Percentiles rank a stretch among this genome's conserved stretches.
Evolutionary conservation across 1,140 invertebrate species (phyloP).

Genomic region (Heliconius nattereri): DNA sequence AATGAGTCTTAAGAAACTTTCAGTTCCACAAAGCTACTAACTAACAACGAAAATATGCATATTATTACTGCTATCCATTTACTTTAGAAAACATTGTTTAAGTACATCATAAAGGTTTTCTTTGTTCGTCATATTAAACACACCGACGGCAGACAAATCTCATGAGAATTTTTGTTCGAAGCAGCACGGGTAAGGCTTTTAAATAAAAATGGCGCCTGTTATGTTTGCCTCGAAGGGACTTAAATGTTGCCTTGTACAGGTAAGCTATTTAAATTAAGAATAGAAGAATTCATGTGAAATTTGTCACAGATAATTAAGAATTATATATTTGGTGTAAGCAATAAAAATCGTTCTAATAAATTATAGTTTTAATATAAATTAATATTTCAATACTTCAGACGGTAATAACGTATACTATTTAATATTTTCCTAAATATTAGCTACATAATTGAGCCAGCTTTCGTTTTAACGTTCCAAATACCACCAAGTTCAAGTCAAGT

Average conservation of each 20-base stretch:
- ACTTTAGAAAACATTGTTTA: conserved; percentile 22
- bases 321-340: too few species aligned
- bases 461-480: neutral
- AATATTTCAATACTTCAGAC: too few species aligned
- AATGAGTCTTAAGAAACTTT: too few species aligned
- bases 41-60: neutral
- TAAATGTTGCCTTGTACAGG: neutral
- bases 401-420: too few species aligned
- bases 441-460: neutral
- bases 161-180: conserved; percentile 47
- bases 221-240: conserved; percentile 16
- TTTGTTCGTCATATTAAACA: conserved; percentile 43
- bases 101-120: conserved; percentile 36
- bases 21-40: neutral
- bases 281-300: neutral
- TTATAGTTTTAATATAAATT: too few species aligned
- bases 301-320: neutral
- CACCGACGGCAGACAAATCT: conserved; percentile 48
- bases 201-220: conserved; percentile 40
- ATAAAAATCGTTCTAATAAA: too few species aligned
- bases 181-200: conserved; percentile 48
- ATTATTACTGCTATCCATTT: conserved; percentile 7
- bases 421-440: neutral
- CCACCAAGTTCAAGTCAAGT: neutral
- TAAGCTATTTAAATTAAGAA: neutral